These are phyloP conservation scores for Tuta absoluta DNA, from an alignment of 2,888 invertebrate genomes.

Conservation along the genomic window DNA sequence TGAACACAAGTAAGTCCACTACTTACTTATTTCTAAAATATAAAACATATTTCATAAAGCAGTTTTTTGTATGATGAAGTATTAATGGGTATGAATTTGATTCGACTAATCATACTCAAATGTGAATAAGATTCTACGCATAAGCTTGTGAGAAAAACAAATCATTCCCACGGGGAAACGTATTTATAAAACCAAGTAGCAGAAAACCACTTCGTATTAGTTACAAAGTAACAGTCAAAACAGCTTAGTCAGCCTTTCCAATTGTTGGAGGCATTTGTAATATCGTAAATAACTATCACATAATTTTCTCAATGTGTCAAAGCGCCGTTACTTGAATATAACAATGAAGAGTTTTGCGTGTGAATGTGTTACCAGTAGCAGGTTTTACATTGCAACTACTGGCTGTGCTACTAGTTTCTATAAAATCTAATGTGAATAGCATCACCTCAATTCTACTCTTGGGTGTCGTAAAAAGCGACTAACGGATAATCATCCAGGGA, in stretches of 20 bases:
- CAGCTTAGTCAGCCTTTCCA: background rate
- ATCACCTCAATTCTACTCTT: too few species aligned
- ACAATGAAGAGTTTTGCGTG: conserved; percentile 5
- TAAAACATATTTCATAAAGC: too few species aligned
- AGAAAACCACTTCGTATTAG: background rate
- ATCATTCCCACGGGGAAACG: too few species aligned
- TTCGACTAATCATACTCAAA: too few species aligned
- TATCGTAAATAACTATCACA: conserved; percentile 20
- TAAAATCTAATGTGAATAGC: background rate
- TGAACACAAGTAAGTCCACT: too few species aligned
- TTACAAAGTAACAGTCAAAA: background rate
- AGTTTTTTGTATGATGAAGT: too few species aligned
- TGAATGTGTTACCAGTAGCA: background rate
- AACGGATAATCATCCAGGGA: too few species aligned
- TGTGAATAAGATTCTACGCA: too few species aligned
- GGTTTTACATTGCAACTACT: background rate
- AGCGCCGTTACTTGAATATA: conserved; percentile 37
- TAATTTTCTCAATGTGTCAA: conserved; percentile 50
- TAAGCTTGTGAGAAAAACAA: too few species aligned
- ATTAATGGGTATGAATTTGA: too few species aligned
- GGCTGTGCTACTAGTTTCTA: background rate
- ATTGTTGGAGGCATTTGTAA: conserved; percentile 11
- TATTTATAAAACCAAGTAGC: background rate
- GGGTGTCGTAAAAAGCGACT: too few species aligned
- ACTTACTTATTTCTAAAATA: too few species aligned